A percentile compares a stretch with the other conserved stretches of the same genome.
These are phyloP conservation scores for Criorhina ranunculi DNA, from an alignment of 2,888 invertebrate genomes.

Conservation along the genomic window DNA sequence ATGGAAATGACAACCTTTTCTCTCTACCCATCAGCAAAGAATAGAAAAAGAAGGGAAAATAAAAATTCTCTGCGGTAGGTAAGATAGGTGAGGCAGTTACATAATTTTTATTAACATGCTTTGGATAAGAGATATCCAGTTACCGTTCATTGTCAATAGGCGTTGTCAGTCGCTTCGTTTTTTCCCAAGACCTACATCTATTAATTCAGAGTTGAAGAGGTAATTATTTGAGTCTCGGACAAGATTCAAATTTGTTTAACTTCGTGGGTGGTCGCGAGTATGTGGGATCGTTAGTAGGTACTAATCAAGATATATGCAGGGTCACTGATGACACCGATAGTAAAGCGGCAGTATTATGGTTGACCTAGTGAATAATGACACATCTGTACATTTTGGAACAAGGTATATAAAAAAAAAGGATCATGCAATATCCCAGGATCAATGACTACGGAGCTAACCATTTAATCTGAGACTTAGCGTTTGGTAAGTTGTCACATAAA, in stretches of 20 bases:
- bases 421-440: no score
- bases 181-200: constrained; percentile 3
- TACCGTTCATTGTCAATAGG: background rate
- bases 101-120: constrained; percentile 26
- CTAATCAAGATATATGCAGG: constrained; percentile 1
- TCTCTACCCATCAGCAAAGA: background rate
- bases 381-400: no score
- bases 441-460: no score
- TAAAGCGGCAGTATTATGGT: no score
- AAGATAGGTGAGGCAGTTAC: constrained; percentile 13
- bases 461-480: no score
- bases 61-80: constrained; percentile 30
- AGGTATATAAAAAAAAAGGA: no score
- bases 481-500: no score
- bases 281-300: constrained; percentile 6
- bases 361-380: background rate
- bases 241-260: constrained; percentile 11
- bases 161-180: constrained; percentile 10
- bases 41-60: background rate
- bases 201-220: constrained; percentile 1
- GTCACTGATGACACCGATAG: constrained; percentile 14
- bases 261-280: constrained; percentile 14
- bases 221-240: constrained; percentile 16
- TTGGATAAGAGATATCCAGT: background rate
- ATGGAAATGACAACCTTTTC: background rate